A percentile compares a stretch with the other conserved stretches of the same genome.
Conservation (phyloP, 2,113 vertebrate species). For the Oncorhynchus gorbuscha region DNA sequence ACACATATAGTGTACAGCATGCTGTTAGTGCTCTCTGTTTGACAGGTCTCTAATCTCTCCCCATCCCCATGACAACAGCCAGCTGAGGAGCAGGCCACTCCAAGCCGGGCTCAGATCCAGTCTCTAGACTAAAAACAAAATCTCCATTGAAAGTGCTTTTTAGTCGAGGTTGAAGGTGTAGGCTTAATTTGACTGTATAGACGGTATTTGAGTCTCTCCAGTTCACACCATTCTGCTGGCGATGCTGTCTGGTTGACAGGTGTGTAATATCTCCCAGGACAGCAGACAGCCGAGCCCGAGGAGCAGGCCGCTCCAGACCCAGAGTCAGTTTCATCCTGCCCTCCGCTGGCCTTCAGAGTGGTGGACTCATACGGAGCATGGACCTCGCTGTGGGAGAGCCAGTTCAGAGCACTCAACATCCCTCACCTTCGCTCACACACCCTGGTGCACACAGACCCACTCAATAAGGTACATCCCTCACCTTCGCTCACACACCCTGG, state of each 20-base stretch:
- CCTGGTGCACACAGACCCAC: constrained; percentile 76
- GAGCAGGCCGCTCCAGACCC: not conserved
- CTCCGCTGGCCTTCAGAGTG: constrained; percentile 56
- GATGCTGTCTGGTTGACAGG: too few species aligned
- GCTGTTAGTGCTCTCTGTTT: not conserved
- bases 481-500: constrained; percentile 76
- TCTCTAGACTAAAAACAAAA: too few species aligned
- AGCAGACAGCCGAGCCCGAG: not conserved
- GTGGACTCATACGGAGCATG: constrained; percentile 76
- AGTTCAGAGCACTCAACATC: constrained; percentile 75
- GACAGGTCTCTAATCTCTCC: not conserved
- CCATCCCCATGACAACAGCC: too few species aligned
- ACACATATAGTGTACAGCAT: not conserved
- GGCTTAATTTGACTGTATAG: too few species aligned
- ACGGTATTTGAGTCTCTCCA: too few species aligned
- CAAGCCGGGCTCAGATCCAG: too few species aligned
- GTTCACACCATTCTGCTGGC: too few species aligned
- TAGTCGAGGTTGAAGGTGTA: too few species aligned
- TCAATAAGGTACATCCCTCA: constrained; percentile 77
- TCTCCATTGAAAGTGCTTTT: too few species aligned
- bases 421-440: constrained; percentile 78
- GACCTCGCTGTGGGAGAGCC: constrained; percentile 72
- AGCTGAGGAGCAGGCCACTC: too few species aligned
- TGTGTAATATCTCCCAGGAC: too few species aligned
- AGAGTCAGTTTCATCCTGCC: not conserved